Evolutionary conservation across 2,888 invertebrate genomes (phyloP).

Genomic region (Yponomeuta plumbellus): DNA sequence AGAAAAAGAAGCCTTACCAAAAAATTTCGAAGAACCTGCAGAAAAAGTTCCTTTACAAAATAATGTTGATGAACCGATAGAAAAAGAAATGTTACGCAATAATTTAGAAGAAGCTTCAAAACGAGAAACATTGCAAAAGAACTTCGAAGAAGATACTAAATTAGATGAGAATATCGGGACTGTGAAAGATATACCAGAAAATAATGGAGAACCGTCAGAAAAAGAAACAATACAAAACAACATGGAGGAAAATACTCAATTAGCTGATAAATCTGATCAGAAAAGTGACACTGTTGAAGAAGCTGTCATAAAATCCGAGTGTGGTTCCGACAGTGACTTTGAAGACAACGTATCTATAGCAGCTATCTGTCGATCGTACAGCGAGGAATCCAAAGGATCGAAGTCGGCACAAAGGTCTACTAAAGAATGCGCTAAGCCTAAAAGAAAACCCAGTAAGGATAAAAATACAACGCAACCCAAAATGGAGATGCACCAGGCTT

Average conservation of each 20-base stretch:
- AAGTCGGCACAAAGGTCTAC: constrained; percentile 23
- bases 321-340: neutral
- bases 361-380: constrained; percentile 1
- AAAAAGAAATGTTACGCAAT: neutral
- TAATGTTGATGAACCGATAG: neutral
- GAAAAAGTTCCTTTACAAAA: neutral
- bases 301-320: neutral
- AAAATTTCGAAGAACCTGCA: too few species aligned
- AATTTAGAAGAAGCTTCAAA: neutral
- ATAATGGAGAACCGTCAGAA: neutral
- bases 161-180: too few species aligned
- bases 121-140: too few species aligned
- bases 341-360: constrained; percentile 4
- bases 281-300: neutral
- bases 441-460: constrained; percentile 18
- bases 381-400: neutral
- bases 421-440: neutral
- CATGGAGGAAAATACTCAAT: neutral
- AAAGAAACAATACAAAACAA: neutral
- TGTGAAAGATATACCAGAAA: neutral
- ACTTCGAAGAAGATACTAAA: too few species aligned
- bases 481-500: constrained; percentile 25
- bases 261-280: neutral
- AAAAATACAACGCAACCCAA: neutral
- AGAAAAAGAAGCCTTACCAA: neutral